Evolutionary conservation across 2,888 invertebrate genomes (phyloP), one percentile per base, ranked within the genome.

Genomic region (Synanthedon myopaeformis): DNA sequence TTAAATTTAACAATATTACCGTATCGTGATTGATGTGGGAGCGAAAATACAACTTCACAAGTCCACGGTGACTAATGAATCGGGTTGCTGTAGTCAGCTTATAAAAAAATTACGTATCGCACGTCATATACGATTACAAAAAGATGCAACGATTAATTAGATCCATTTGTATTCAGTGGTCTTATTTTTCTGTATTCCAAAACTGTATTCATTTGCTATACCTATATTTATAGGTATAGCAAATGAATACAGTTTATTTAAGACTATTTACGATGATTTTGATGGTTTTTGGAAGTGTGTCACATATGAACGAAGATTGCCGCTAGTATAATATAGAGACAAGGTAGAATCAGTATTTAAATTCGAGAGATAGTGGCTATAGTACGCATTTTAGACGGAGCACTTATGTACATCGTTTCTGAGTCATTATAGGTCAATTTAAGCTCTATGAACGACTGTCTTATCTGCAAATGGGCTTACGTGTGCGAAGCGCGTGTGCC

Each of bases 11-110:
- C 61, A 61, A 65, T 60, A 59, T 59, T 64, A 64, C 62, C 62
- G 61, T 62, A 64, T 63, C 65, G 57, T 72, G 72, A 74, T 74
- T 70, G 67, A 75, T 74, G 70, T 57, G 54, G 54, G 54, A 57
- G 53, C 57, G 55, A 67, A 70, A 69, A 70, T 71, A 63, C 13
- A 45, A 61, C 35, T 35, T 35, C 35, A 35, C 35, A 35, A 61
- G 56, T 64, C 59, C 57, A 55, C 59, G 65, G 67, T 64, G 64
- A 62, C 42, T 56, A 55, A 58, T 57, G 54, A 55, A 56, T 55
- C 6, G 12, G 23, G 17, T 49, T 23, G 49, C 45, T 35, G 35
- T 10, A 35, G 35, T 35, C 35, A 45, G 45, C 13, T 45, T 45
- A 13, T n/a, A 45, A 45, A 45, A n/a, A 45, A 35, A 35, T 28